A percentile compares a stretch with the other conserved stretches of the same genome.
Conservation (phyloP, 2,797 vertebrate genomes). For the Oophaga sylvatica region DNA sequence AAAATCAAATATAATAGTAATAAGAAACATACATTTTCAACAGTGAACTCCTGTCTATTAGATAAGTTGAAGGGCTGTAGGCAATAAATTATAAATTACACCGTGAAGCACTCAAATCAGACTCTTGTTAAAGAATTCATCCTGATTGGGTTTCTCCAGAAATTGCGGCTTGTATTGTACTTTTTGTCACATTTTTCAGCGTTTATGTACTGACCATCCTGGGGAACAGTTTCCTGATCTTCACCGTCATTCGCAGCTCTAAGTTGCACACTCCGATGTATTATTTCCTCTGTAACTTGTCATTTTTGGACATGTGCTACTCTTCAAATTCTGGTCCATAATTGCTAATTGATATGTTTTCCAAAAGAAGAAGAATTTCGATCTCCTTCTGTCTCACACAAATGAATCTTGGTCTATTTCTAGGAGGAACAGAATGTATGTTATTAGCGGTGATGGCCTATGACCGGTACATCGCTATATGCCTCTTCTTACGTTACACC, state of each 20-base stretch:
- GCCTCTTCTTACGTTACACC: background rate
- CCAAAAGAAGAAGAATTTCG: background rate
- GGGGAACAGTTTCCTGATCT: conserved; percentile 12
- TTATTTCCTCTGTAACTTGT: conserved; percentile 25
- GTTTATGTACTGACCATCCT: background rate
- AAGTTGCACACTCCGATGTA: conserved; percentile 10
- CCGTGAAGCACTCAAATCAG: background rate
- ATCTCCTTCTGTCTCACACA: background rate
- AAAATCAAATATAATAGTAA: too few relatives aligned
- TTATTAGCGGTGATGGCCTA: conserved; percentile 27
- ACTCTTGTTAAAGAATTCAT: conserved; percentile 3
- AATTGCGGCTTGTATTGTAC: background rate
- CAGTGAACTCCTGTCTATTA: too few relatives aligned
- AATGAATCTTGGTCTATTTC: background rate
- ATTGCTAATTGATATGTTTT: background rate
- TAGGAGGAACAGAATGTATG: background rate
- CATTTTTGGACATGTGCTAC: background rate
- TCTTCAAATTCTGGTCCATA: background rate
- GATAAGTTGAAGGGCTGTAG: too few relatives aligned
- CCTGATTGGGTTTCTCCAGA: background rate
- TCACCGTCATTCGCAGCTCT: background rate
- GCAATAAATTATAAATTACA: background rate
- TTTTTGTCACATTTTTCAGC: background rate
- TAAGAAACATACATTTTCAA: too few relatives aligned
- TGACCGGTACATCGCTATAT: conserved; percentile 13